Evolutionary conservation across 2,888 invertebrate genomes (phyloP).

Genomic region (Troides helena): DNA sequence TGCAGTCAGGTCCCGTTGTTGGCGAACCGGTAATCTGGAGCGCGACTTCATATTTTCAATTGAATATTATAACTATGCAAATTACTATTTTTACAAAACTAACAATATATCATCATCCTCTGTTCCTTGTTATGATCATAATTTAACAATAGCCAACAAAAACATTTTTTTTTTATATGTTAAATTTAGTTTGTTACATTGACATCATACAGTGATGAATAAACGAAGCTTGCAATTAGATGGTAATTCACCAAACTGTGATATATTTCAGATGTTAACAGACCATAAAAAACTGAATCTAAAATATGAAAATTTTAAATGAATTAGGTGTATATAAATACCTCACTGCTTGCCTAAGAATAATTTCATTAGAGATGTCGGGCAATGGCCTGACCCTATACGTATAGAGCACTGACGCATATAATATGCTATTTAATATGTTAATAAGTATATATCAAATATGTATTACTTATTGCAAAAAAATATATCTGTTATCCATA

Average conservation of each 20-base stretch:
- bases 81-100: neutral
- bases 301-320: neutral
- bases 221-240: no score
- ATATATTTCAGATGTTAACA: neutral
- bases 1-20: neutral
- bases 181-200: no score
- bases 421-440: neutral
- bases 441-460: no score
- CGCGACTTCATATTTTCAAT: neutral
- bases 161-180: neutral
- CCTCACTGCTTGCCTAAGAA: slow-evolving; percentile 5
- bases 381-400: slow-evolving; percentile 5
- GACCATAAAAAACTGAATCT: neutral
- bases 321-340: neutral
- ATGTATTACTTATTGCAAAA: no score
- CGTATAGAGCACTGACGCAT: slow-evolving; percentile 3
- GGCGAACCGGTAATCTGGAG: neutral
- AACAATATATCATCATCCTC: neutral
- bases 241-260: no score
- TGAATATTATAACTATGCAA: neutral
- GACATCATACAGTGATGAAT: no score
- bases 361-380: slow-evolving; percentile 22
- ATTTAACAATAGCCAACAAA: neutral
- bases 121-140: neutral
- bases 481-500: no score